Base-by-base conservation (phyloP, 2,797 vertebrate genomes). In the Tiaroga cobitis region DNA sequence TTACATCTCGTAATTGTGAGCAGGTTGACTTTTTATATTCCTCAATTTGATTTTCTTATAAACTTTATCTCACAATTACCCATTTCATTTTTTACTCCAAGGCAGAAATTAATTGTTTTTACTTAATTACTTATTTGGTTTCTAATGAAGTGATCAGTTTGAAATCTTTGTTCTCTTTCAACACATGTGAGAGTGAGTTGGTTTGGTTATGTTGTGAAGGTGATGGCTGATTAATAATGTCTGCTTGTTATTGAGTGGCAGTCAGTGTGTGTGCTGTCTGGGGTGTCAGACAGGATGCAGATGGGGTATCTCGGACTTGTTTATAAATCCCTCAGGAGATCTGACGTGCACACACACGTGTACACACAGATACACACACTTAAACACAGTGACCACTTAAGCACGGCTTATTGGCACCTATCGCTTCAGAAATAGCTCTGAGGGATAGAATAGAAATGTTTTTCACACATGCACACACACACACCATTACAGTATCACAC, bases 221-320 rank as follows among this genome's bases (percentile, higher is more conserved):
- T 72, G 80, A 61, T 63, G 67, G 54, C 59, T 68, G 78, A 43
- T 72, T 80, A 84, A 51, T 70, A 65, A 82, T 29, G 51, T 34
- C 29, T 24, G 39, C 26, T 72, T 68, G 34, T 84, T 54, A 74
- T n/a, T 84, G 63, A 46, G 78, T 65, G 67, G 18, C 32, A 56
- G 70, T 59, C 46, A 24, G 78, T 65, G 76, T 70, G 54, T 81
- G 59, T 79, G 65, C 56, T 78, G 78, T 83, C 72, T 81, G 80
- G 49, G 81, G 86, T 81, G 73, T 81, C 86, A 87, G 86, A 87
- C 86, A 88, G 90, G 90, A 90, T 87, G 26, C 90, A 89, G 89
- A 87, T 91, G 90, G 86, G 86, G 78, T 76, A 72, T 54, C 73
- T 74, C 41, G 59, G 86, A 83, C 74, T 80, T 83, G 81, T 86